Evolutionary conservation across 2,797 vertebrate genomes (phyloP).

Genomic region (Hippopotamyrus pictus): DNA sequence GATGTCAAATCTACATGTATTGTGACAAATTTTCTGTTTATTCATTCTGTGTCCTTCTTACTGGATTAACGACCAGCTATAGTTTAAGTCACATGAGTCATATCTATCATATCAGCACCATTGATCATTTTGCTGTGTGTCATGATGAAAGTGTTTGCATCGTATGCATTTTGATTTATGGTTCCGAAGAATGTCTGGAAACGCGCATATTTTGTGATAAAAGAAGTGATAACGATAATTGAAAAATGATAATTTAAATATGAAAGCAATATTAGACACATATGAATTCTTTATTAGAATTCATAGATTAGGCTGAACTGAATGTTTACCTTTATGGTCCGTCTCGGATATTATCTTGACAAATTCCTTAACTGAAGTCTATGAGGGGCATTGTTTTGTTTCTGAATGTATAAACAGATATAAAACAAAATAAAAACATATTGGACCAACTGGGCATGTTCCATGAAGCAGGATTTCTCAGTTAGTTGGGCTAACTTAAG

Average conservation of each 20-base stretch:
- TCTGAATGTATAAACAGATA: background rate
- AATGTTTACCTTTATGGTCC: background rate
- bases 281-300: background rate
- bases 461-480: background rate
- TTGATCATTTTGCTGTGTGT: background rate
- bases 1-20: background rate
- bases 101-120: background rate
- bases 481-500: background rate
- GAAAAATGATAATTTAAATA: background rate
- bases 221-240: background rate
- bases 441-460: background rate
- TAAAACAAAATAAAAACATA: background rate
- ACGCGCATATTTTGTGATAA: background rate
- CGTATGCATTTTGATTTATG: constrained; percentile 6
- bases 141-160: background rate
- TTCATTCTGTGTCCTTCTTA: background rate
- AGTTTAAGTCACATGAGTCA: background rate
- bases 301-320: background rate
- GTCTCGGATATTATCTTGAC: background rate
- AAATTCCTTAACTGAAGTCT: background rate
- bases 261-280: background rate
- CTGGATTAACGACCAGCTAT: background rate
- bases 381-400: background rate
- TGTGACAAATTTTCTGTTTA: background rate
- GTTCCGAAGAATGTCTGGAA: background rate